A percentile compares a stretch with the other conserved stretches of the same genome.
phyloP scores from a whole-genome alignment of 2,888 invertebrate species.

The Notodonta dromedarius region DNA sequence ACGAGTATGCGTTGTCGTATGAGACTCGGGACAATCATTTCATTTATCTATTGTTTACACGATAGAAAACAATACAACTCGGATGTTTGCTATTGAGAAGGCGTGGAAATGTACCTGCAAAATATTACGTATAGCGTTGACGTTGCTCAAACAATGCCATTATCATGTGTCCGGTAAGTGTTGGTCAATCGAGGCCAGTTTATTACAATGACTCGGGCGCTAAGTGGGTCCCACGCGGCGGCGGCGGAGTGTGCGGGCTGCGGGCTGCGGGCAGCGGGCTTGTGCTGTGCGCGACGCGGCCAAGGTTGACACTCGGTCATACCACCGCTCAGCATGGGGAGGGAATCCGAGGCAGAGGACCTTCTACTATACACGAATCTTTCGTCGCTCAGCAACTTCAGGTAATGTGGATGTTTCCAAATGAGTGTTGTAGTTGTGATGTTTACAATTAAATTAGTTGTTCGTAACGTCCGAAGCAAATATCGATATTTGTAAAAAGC shows the following conservation, averaged over 20 bases:
- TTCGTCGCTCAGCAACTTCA: too few relatives aligned
- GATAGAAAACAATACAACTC: background rate
- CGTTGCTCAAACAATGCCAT: constrained; percentile 11
- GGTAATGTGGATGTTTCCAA: too few relatives aligned
- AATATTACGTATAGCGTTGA: constrained; percentile 8
- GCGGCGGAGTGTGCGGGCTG: background rate
- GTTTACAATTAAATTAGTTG: background rate
- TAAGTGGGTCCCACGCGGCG: constrained; percentile 18
- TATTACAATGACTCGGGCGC: constrained; percentile 22
- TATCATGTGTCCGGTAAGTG: constrained; percentile 14
- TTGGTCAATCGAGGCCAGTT: constrained; percentile 31
- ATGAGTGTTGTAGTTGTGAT: background rate
- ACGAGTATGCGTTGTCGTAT: background rate
- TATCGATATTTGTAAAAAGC: too few relatives aligned
- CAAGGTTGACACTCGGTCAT: background rate
- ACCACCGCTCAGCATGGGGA: background rate
- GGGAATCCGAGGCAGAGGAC: too few relatives aligned
- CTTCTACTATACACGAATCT: too few relatives aligned
- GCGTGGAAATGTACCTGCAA: constrained; percentile 7
- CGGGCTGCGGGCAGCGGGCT: background rate
- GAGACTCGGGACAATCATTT: background rate
- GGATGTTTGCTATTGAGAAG: background rate
- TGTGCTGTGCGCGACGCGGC: background rate
- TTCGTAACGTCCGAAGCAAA: background rate
- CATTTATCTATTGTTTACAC: background rate